Conservation (phyloP, 2,113 vertebrate genomes). For the Pelusios castaneus region DNA sequence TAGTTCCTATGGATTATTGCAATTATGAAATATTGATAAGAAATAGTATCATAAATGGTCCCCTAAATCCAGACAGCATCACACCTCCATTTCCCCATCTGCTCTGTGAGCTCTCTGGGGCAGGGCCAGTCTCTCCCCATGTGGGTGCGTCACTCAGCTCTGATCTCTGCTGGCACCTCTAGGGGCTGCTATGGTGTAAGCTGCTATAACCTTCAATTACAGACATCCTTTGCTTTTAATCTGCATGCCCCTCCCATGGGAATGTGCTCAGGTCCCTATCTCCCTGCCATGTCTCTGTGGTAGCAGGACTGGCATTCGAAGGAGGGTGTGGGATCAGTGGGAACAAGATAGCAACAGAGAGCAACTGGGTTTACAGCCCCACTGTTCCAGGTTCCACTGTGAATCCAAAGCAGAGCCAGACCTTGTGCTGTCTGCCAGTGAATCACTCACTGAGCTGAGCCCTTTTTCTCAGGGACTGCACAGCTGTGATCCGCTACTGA, state of each 20-base stretch:
- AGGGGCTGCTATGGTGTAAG: not conserved
- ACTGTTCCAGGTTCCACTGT: not conserved
- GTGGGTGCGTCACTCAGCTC: not conserved
- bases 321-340: not conserved
- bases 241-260: not conserved
- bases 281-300: not conserved
- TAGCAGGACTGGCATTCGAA: not conserved
- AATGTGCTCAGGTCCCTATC: not conserved
- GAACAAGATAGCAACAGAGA: too few species aligned
- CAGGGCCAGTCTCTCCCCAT: not conserved
- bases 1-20: too few species aligned
- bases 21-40: too few species aligned
- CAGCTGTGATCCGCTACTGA: not conserved
- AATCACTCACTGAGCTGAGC: not conserved
- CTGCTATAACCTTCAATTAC: not conserved
- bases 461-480: not conserved
- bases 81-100: not conserved
- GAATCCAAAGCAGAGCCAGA: not conserved
- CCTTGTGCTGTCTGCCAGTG: accelerated
- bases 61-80: too few species aligned
- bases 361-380: not conserved
- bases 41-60: too few species aligned
- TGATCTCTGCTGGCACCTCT: not conserved
- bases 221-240: not conserved
- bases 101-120: not conserved